Evolutionary conservation across 2,888 invertebrate species (phyloP), one percentile per base, ranked within the genome.

Genomic region (Maniola hyperantus): DNA sequence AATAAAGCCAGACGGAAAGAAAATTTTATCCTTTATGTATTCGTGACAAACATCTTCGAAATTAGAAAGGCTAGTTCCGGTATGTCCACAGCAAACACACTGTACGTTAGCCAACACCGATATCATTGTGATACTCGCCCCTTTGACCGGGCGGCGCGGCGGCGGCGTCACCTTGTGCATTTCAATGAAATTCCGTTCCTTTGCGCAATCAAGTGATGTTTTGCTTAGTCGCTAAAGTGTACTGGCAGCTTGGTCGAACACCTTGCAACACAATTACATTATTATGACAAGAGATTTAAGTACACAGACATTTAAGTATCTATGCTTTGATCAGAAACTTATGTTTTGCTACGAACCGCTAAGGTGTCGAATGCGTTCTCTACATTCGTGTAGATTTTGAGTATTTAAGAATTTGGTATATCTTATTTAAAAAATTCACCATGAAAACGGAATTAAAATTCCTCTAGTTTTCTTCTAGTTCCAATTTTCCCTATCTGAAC

Each of bases 191-290:
- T 53, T 62, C 53, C 42, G 15, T 53, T 42, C 62, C 62, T 62
- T 62, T 62, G 62, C 53, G 48, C 53, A 53, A 62, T 62, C 53
- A 53, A 62, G 53, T 26, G 10, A 53, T 62, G 53, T 51, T 62
- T 62, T 53, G 42, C 26, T 51, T n/a, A 15, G 33, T 55, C 7
- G 18, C 13, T 42, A 6, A 20, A 59, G 46, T 46, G 11, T 11
- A 2, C 59, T 48, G 7, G 53, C 34, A 34, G 26, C 34, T 53
- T 53, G 48, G 18, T 48, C 18, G 18, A 15, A 46, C 8, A 48
- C 18, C 48, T 48, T 48, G 18, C 10, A 48, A 48, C 8, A 0
- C 48, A 48, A 48, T 48, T 7, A 46, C n/a, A 15, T n/a, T n/a
- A n/a, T n/a, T n/a, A 2, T 10, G 15, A 7, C 7, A 46, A 15